Base-by-base conservation (phyloP, 2,888 invertebrate species). In the Octodonta nipae region DNA sequence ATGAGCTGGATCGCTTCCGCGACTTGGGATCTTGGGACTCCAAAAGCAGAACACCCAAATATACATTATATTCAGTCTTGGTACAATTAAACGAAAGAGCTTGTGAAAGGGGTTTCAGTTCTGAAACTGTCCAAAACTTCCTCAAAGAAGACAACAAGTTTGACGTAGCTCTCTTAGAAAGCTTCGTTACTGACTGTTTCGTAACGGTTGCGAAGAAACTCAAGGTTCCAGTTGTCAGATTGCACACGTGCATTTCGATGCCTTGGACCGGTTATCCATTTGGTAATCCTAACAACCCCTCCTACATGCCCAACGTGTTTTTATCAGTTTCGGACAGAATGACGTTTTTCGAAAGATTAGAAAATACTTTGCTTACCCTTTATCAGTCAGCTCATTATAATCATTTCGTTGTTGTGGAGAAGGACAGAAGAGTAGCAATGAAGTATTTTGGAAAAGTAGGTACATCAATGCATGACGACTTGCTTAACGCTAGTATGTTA, bases 131-230 rank as follows among this genome's bases (percentile, higher is more conserved):
- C n/a, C 45, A 45, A 30, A 36, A 56, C 2, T 55, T 67, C 15
- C 35, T 66, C 3, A 58, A 61, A 29, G 52, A 56, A 4, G 63
- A 66, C 39, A 56, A 62, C 3, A 69, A 68, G 28, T 81, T 72
- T 47, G 81, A 85, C 54, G 54, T 83, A 0, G 65, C 80, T 4
- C 53, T 84, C 1, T 61, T 73, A 3, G 48, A 84, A 57, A 70
- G 70, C 34, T 83, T 84, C 51, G 78, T 78, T 42, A 70, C 71
- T 29, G 78, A 83, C 49, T 81, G 83, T 51, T 72, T 73, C 52
- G 57, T 79, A 42, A 75, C 73, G 2, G 54, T 84, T 16, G 73
- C 72, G 0, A 65, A 77, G 46, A 69, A 73, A 43, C 65, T 78
- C 28, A 39, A 49, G n/a, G 46, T 43, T 26, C 71, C 71, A 2